Base-by-base conservation (phyloP, 2,113 vertebrate species). In the Australoheros scitulus region DNA sequence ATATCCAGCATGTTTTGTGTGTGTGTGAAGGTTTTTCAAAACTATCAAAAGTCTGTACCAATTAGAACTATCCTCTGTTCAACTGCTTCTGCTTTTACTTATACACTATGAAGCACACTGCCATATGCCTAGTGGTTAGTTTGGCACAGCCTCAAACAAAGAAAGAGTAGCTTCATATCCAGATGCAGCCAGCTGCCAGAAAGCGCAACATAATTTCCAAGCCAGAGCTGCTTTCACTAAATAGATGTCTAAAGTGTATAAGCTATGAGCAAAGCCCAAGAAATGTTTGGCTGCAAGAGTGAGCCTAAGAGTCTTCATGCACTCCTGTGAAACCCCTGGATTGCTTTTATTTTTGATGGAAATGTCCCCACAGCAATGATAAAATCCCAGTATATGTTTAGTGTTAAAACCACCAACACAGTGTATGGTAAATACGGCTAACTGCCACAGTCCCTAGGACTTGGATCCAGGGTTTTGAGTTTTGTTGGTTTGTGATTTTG, bases 121-220 rank as follows among this genome's bases (percentile, higher is more conserved):
- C 32, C 47, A 72, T 55, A 24, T 0, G 15, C 22, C 41, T 18
- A 7, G 64, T 70, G 65, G 65, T 70, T 70, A 18, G 17, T 52
- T 70, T 70, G 65, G 43, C 65, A 52, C 17, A 52, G 17, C 17
- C 26, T 72, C 65, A 72, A 52, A 72, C 43, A 72, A 72, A 72
- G 65, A 72, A 52, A 52, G 4, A 17, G 3, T 18, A 1, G 47
- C 47, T 34, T 72, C 47, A 32, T 72, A 29, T 55, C 47, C 68
- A 2, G 47, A 34, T 72, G 26, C 24, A 52, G 17, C 65, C 43
- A 72, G 65, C 10, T 50, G 9, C 65, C 15, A 50, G 22, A 20
- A 70, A 70, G 11, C 11, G 4, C 3, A 43, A 13, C 41, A 43
- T 43, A 43, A 43, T 11, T 43, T 43, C 11, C 41, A 43, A 43